These are phyloP conservation scores for Ceryle rudis DNA, from an alignment of 2,797 vertebrate genomes.

Conservation along the genomic window DNA sequence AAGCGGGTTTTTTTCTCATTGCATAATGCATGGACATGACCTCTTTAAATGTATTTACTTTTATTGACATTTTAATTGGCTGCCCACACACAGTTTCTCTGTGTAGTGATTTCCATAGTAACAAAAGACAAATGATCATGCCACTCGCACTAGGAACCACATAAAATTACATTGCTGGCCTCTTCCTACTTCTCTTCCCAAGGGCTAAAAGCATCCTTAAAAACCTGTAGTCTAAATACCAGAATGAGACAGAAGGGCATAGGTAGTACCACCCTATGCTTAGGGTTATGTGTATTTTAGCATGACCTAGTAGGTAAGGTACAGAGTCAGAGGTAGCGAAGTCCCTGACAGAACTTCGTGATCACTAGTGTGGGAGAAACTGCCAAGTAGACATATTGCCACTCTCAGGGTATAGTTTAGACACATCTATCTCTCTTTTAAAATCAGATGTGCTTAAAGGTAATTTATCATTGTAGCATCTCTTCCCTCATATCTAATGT, in stretches of 20 bases:
- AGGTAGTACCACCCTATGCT: neutral
- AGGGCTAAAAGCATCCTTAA: neutral
- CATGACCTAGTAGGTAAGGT: rapidly evolving
- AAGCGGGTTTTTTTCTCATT: neutral
- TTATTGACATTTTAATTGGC: conserved; percentile 30
- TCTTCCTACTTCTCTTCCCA: neutral
- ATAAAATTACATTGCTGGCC: neutral
- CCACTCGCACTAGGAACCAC: neutral
- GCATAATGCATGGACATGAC: neutral
- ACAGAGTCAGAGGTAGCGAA: rapidly evolving
- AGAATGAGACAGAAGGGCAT: neutral
- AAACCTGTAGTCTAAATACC: rapidly evolving
- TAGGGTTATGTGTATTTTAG: neutral
- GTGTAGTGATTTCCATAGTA: neutral
- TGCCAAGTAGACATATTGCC: neutral
- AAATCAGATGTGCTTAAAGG: neutral
- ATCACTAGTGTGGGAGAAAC: neutral
- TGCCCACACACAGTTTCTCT: rapidly evolving
- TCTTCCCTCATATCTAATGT: neutral
- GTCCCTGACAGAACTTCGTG: neutral
- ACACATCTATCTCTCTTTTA: rapidly evolving
- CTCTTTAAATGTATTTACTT: conserved; percentile 21
- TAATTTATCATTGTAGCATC: neutral
- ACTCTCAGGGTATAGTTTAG: neutral
- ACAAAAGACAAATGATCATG: neutral